A percentile compares a stretch with the other conserved stretches of the same genome.
These are phyloP conservation scores for Microtus richardsoni DNA, from an alignment of 2,113 vertebrate species.

Conservation along the genomic window DNA sequence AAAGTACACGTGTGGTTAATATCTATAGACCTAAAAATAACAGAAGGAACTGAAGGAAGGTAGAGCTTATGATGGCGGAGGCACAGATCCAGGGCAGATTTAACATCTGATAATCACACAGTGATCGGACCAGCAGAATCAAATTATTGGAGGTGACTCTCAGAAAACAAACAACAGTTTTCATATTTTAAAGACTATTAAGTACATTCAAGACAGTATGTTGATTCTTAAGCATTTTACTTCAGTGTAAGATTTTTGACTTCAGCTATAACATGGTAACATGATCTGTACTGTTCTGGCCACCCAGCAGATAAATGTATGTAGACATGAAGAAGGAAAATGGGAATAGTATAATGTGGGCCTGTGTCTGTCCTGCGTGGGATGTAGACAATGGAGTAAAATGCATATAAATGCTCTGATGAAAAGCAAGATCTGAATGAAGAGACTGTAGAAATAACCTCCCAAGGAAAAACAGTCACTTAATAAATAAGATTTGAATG, in stretches of 20 bases:
- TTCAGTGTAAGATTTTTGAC: not conserved
- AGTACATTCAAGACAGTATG: not conserved
- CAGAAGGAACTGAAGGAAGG: not conserved
- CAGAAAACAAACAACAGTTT: not conserved
- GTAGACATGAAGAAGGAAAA: not conserved
- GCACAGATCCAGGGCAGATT: not conserved
- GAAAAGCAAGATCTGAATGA: not conserved
- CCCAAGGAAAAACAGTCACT: not conserved
- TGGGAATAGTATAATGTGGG: not conserved
- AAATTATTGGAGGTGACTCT: not conserved
- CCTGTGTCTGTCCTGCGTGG: no score
- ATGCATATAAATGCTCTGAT: no score
- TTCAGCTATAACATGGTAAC: not conserved
- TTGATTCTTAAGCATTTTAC: conserved; percentile 1
- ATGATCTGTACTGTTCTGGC: not conserved
- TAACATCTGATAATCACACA: not conserved
- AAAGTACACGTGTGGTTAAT: no score
- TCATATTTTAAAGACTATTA: not conserved
- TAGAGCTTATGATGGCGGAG: not conserved
- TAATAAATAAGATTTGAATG: not conserved
- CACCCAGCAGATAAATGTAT: not conserved
- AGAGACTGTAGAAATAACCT: not conserved
- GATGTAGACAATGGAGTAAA: not conserved
- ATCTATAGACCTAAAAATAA: not conserved
- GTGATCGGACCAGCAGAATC: not conserved